Evolutionary conservation across 35 echinoderm and acorn worm species (phyloP), one percentile per base, ranked within the genome.

Genomic region (Apostichopus californicus): DNA sequence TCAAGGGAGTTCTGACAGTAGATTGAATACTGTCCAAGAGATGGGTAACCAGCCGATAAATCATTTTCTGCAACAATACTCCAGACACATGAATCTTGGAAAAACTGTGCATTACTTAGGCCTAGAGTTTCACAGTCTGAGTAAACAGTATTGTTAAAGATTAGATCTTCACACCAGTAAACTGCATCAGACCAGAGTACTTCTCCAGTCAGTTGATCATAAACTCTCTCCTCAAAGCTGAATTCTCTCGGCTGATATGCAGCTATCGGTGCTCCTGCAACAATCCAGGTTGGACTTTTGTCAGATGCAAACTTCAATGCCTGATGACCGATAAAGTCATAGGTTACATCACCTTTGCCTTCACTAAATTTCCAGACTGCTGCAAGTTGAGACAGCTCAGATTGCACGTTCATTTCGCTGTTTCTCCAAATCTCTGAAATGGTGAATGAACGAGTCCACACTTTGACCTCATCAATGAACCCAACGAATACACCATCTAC

Each of bases 291-390:
- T 83, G 96, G 93, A 58, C 92, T 92, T 23, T 59, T 78, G 4
- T 21, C 55, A 55, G 83, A 56, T 72, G 94, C 73, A 63, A 98
- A 73, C 3, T 21, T 17, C 14, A 98, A 80, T 56, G 84, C 13
- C 82, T 93, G 78, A 55, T 78, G 6, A 64, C 88, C 56, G 17
- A 98, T 71, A 8, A 92, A 17, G 73, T 98, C 96, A 52, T 68
- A 60, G 18, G 78, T 92, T 11, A 70, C 13, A 56, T 17, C 52
- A 82, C 92, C 96, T 73, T 18, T 46, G 9, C 96, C 96, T 77
- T 92, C 90, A 9, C 81, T 73, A 77, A 98, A 92, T 85, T 98
- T 98, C 96, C 96, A 98, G 20, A 95, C 57, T 22, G 78, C 96
- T 64, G 57, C 92, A 66, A 98, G 83, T 13, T 60, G 61, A 72